Evolutionary conservation across 2,888 invertebrate species (phyloP).

Genomic region (Epsilonema sp.): DNA sequence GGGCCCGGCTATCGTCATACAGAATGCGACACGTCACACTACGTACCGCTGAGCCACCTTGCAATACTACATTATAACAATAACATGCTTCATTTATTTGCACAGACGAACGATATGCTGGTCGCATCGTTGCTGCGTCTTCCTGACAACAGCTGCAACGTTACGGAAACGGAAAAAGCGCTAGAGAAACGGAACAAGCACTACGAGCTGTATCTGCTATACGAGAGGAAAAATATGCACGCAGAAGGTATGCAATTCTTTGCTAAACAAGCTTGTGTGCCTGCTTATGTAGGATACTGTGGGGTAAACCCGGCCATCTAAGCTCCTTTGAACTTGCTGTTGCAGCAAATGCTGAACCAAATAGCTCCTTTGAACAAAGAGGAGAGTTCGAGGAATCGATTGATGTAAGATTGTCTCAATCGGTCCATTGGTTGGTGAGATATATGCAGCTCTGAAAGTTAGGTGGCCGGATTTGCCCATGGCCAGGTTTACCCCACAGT

Average conservation of each 20-base stretch:
- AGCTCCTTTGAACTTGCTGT: no score
- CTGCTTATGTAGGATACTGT: no score
- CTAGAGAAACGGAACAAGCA: conserved; percentile 66
- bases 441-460: no score
- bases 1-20: no score
- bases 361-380: not conserved
- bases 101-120: conserved; percentile 78
- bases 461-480: no score
- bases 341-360: no score
- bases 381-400: not conserved
- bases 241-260: conserved; percentile 43
- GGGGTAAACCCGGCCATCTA: no score
- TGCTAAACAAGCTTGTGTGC: not conserved
- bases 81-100: conserved; percentile 17
- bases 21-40: no score
- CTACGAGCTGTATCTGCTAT: conserved; percentile 78
- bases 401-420: no score
- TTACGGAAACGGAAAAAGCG: conserved; percentile 77
- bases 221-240: conserved; percentile 80
- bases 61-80: not conserved
- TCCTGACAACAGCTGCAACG: conserved; percentile 61
- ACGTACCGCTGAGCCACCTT: no score
- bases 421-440: no score
- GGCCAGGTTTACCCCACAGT: no score
- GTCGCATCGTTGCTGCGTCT: conserved; percentile 71